Evolutionary conservation across 2,113 vertebrate genomes (phyloP).

Genomic region (Gadus macrocephalus): DNA sequence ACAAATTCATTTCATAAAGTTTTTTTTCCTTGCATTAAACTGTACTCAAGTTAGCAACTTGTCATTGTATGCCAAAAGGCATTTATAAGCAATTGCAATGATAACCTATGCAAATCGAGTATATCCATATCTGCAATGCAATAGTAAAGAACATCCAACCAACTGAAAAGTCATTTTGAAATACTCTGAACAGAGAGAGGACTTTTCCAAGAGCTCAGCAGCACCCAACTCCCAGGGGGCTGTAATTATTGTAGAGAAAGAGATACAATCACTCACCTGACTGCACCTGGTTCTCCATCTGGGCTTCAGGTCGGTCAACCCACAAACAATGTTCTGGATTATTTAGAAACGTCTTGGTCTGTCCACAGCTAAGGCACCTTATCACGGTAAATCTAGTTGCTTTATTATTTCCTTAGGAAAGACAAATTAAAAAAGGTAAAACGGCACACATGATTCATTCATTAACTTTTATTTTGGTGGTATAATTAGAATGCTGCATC

Average conservation of each 20-base stretch:
- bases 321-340: conserved; percentile 73
- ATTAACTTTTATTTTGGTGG: neutral
- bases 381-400: conserved; percentile 63
- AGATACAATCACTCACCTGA: conserved; percentile 38
- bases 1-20: neutral
- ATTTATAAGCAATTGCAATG: no score
- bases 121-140: no score
- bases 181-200: no score
- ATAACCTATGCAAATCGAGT: no score
- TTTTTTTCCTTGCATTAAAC: neutral
- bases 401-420: conserved; percentile 46
- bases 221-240: no score
- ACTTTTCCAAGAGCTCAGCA: no score
- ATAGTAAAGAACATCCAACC: no score
- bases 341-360: conserved; percentile 68
- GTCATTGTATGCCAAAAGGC: no score
- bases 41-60: neutral
- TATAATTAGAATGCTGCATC: neutral
- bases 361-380: conserved; percentile 72
- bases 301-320: conserved; percentile 73
- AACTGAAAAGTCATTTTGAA: no score
- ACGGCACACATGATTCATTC: neutral
- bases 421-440: conserved; percentile 3
- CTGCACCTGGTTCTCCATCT: conserved; percentile 62
- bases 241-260: no score